Conservation (phyloP, 2,113 vertebrate species). For the Callorhinus ursinus region DNA sequence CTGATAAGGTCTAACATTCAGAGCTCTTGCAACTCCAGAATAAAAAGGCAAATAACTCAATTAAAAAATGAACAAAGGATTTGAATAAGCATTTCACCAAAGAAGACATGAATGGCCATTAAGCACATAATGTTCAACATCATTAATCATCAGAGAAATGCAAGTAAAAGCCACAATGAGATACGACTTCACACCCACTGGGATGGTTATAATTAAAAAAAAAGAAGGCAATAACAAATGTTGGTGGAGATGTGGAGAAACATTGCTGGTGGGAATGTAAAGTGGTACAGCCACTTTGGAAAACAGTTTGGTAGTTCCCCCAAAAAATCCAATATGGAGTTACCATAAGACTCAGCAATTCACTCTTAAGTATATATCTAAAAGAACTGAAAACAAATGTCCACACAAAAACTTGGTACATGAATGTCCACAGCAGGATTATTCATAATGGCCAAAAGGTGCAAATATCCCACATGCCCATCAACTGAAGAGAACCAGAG, state of each 20-base stretch:
- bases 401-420: background rate
- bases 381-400: background rate
- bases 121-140: background rate
- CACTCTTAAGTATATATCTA: background rate
- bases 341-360: background rate
- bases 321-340: background rate
- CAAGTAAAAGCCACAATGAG: background rate
- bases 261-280: background rate
- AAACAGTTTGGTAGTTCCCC: background rate
- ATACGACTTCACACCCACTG: background rate
- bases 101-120: background rate
- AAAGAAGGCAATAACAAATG: too few relatives aligned
- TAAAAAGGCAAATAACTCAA: background rate
- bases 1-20: background rate
- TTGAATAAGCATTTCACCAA: background rate
- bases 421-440: background rate
- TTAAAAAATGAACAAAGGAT: background rate
- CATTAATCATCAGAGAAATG: background rate
- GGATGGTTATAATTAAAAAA: too few relatives aligned
- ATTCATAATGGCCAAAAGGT: background rate
- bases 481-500: background rate
- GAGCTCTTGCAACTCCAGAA: background rate
- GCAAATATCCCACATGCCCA: background rate
- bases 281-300: background rate
- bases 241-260: background rate